Evolutionary conservation across 2,113 vertebrate species (phyloP).

Genomic region (Cyanoderma ruficeps): DNA sequence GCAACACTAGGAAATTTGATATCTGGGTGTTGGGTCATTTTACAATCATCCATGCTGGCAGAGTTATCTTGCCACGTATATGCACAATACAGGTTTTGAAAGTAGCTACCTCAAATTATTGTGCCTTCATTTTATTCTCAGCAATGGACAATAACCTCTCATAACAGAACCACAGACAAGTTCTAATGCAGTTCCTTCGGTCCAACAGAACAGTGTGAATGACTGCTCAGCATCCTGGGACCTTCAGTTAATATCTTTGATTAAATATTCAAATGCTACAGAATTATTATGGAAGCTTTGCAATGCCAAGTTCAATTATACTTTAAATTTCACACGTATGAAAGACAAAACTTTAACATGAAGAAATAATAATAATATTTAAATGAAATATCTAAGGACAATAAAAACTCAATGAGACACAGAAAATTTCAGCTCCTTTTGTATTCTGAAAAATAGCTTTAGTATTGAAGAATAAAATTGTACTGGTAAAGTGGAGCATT

Average conservation of each 20-base stretch:
- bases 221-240: not conserved
- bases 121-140: not conserved
- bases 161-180: not conserved
- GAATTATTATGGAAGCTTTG: not conserved
- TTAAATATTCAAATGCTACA: not conserved
- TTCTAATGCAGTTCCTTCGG: not conserved
- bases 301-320: not conserved
- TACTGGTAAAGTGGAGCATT: not conserved
- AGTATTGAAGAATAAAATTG: not conserved
- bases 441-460: not conserved
- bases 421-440: not conserved
- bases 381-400: not conserved
- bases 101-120: not conserved
- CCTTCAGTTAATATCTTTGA: not conserved
- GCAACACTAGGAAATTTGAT: not conserved
- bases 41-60: not conserved
- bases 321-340: not conserved
- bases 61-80: not conserved
- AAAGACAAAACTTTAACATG: not conserved
- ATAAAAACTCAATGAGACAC: not conserved
- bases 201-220: not conserved
- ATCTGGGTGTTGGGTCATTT: not conserved
- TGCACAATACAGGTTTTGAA: not conserved
- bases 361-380: not conserved
- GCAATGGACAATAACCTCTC: not conserved